Evolutionary conservation across 2,888 invertebrate species (phyloP), one percentile per base, ranked within the genome.

Genomic region (Coenonympha arcania): DNA sequence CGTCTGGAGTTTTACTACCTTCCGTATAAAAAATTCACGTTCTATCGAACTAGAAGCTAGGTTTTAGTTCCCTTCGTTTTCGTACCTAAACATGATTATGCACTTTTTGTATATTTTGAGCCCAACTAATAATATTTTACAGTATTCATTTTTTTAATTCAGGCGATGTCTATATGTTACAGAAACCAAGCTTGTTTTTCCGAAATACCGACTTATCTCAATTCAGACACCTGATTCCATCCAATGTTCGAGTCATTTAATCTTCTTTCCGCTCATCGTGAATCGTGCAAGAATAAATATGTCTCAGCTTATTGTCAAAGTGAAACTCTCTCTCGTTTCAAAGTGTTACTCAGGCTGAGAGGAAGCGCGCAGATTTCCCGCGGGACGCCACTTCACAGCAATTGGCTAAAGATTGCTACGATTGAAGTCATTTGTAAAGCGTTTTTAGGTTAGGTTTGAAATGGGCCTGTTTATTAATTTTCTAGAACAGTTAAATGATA

Each of bases 291-390:
- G 34, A 34, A 22, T 48, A 43, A 54, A 48, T 50, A 47, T 20
- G 30, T 28, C 43, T 50, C 6, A n/a, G 13, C 28, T 30, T 16
- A 22, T n/a, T 15, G 24, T 44, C 47, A 54, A 50, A 47, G 50
- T 33, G 30, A 37, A 46, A 46, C 46, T 47, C 31, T 9, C n/a
- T 28, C 41, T 36, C 41, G 22, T 45, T 44, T 45, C 40, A 48
- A 54, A 54, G 46, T 22, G 50, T 30, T 43, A 41, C 46, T 54
- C 48, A 44, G 26, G 33, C 51, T 52, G 36, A 34, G 28, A 28
- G 44, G 19, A 40, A 43, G 37, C 49, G 43, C 16, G 33, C 45
- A 52, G 51, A 54, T 54, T 56, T 56, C 54, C 56, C 56, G 33
- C 6, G 51, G 47, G 54, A 30, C 33, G 19, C 36, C 28, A 42